Conservation (phyloP, 2,888 invertebrate species). For the Lacanobia wlatinum region DNA sequence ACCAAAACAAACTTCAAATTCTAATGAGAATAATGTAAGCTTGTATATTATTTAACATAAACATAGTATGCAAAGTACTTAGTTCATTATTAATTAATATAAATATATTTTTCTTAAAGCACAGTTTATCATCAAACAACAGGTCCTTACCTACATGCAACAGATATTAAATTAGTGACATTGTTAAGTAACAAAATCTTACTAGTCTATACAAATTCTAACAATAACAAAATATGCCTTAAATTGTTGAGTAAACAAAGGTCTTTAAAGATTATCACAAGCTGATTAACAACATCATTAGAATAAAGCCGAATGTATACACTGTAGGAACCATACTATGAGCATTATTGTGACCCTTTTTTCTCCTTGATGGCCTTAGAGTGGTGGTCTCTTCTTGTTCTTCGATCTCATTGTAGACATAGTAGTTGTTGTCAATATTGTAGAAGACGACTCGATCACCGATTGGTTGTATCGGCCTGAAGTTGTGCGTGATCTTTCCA, state of each 20-base stretch:
- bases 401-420: conserved; percentile 85
- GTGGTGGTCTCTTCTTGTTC: conserved; percentile 76
- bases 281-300: conserved; percentile 50
- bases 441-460: conserved; percentile 93
- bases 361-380: conserved; percentile 67
- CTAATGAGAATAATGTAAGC: conserved; percentile 7
- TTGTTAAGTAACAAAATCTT: conserved; percentile 48
- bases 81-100: conserved; percentile 31
- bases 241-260: conserved; percentile 39
- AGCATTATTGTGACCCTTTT: conserved; percentile 71
- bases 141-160: conserved; percentile 16
- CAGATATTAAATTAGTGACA: conserved; percentile 46
- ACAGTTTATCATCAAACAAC: conserved; percentile 21
- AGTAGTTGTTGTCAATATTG: conserved; percentile 88
- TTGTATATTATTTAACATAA: conserved; percentile 20
- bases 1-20: conserved; percentile 1
- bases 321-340: conserved; percentile 42
- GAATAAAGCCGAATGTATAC: conserved; percentile 55
- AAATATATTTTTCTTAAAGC: conserved; percentile 23
- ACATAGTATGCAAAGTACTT: conserved; percentile 10
- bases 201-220: conserved; percentile 34
- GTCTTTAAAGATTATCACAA: conserved; percentile 53
- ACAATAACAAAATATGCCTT: conserved; percentile 44
- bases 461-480: conserved; percentile 95
- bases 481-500: conserved; percentile 94